Evolutionary conservation across 2,113 vertebrate genomes (phyloP).

Genomic region (Ondatra zibethicus): DNA sequence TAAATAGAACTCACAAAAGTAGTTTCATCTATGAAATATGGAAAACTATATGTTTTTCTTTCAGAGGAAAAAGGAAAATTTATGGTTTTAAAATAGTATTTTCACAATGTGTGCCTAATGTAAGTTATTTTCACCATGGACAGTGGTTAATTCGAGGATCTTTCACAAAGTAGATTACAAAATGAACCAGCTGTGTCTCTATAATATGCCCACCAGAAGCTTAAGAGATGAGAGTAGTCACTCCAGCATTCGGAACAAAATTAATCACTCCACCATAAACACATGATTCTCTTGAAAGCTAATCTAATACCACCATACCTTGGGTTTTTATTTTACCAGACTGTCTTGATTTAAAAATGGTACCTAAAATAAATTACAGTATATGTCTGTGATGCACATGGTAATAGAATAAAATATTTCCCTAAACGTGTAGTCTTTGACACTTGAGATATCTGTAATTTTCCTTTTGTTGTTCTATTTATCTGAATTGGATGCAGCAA

Average conservation of each 20-base stretch:
- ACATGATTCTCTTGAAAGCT: neutral
- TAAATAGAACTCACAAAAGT: conserved; percentile 8
- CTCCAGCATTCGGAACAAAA: neutral
- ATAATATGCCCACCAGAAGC: neutral
- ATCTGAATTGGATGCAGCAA: neutral
- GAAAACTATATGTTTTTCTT: neutral
- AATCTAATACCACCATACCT: neutral
- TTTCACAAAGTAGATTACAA: neutral
- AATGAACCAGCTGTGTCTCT: neutral
- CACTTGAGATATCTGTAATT: neutral
- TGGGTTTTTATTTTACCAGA: conserved; percentile 5
- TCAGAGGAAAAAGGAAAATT: neutral
- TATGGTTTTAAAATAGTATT: neutral
- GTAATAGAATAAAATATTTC: neutral
- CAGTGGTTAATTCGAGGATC: neutral
- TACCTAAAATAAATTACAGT: neutral
- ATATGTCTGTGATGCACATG: neutral
- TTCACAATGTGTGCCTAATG: neutral
- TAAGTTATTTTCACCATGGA: neutral
- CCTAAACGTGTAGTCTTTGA: neutral
- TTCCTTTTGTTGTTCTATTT: neutral
- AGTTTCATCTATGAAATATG: neutral
- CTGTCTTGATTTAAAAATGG: conserved; percentile 2
- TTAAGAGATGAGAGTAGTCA: neutral
- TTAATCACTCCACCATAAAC: neutral